These are phyloP conservation scores for Spodoptera littoralis DNA, from an alignment of 2,888 invertebrate species.

Conservation along the genomic window DNA sequence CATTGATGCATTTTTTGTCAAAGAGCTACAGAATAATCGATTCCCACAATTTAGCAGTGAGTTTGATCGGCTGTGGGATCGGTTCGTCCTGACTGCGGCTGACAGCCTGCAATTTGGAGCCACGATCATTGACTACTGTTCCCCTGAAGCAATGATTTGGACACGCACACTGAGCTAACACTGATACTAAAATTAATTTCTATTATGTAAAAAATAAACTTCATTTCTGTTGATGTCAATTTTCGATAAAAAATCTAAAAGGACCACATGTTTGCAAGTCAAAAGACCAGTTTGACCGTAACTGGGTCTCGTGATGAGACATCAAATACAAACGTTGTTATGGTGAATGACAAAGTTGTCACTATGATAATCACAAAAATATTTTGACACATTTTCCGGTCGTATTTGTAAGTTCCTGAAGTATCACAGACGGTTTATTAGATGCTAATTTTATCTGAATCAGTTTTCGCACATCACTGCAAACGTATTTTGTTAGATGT, in stretches of 20 bases:
- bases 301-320: no score
- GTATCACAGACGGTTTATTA: constrained; percentile 15
- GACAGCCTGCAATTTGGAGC: constrained; percentile 78
- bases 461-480: constrained; percentile 36
- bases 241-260: no score
- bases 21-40: constrained; percentile 63
- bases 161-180: constrained; percentile 69
- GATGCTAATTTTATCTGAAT: constrained; percentile 33
- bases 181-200: constrained; percentile 10
- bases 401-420: background rate
- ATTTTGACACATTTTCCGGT: constrained; percentile 5
- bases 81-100: constrained; percentile 57
- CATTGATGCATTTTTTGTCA: constrained; percentile 44
- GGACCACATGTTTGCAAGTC: no score
- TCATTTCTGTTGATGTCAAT: no score
- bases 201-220: constrained; percentile 2
- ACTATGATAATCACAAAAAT: background rate
- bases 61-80: constrained; percentile 65
- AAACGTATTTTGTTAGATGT: constrained; percentile 35
- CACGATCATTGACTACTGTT: constrained; percentile 74
- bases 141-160: constrained; percentile 68
- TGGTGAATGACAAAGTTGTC: no score
- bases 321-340: no score
- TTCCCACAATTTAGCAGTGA: constrained; percentile 75
- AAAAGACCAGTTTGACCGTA: no score